A percentile compares a stretch with the other conserved stretches of the same genome.
Conservation (phyloP, 92 coral and sea anemone genomes). For the Scolanthus callimorphus region DNA sequence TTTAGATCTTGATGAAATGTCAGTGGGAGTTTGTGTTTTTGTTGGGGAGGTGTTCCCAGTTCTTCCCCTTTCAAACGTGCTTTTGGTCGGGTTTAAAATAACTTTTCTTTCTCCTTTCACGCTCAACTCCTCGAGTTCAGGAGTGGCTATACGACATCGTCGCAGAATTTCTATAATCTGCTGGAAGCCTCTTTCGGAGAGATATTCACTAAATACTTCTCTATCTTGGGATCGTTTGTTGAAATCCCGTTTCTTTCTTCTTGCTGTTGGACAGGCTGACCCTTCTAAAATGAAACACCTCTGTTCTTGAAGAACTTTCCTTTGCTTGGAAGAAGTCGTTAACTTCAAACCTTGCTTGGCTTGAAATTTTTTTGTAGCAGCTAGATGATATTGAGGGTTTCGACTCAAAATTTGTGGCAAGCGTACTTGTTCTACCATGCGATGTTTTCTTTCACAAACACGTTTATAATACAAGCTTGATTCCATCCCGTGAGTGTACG, state of each 20-base stretch:
- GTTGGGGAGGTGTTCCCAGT: too few relatives aligned
- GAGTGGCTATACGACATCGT: neutral
- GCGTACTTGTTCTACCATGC: neutral
- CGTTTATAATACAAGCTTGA: neutral
- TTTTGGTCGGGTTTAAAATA: neutral
- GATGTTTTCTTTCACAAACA: neutral
- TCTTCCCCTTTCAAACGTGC: neutral
- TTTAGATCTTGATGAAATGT: too few relatives aligned
- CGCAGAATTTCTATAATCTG: neutral
- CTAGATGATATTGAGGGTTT: too few relatives aligned
- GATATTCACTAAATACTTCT: neutral
- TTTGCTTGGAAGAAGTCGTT: neutral
- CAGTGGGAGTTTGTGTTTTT: too few relatives aligned
- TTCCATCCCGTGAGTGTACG: neutral
- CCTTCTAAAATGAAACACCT: too few relatives aligned
- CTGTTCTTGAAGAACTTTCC: too few relatives aligned
- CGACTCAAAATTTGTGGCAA: neutral
- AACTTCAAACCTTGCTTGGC: neutral
- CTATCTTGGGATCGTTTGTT: too few relatives aligned
- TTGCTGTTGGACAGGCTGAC: too few relatives aligned
- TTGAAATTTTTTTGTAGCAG: too few relatives aligned
- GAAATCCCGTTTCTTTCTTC: too few relatives aligned
- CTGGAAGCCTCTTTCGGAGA: neutral
- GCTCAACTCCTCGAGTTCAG: neutral
- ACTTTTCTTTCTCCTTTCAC: neutral